Evolutionary conservation across 2,113 vertebrate species (phyloP).

Genomic region (Eolophus roseicapilla): DNA sequence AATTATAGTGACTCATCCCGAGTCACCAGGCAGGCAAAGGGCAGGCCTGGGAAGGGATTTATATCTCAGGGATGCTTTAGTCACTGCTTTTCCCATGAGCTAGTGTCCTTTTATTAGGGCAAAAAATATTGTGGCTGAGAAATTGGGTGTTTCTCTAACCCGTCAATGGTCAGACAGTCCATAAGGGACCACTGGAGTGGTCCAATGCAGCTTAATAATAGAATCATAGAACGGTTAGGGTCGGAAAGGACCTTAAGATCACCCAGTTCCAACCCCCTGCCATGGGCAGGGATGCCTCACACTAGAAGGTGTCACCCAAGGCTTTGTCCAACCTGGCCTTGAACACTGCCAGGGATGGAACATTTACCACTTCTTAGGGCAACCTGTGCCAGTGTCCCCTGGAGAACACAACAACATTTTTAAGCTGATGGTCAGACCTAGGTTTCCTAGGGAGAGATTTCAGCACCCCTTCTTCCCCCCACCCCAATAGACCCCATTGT

Average conservation of each 20-base stretch:
- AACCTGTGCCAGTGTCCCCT: neutral
- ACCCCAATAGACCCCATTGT: accelerated
- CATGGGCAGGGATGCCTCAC: neutral
- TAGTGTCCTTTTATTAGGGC: neutral
- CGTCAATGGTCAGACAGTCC: neutral
- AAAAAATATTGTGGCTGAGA: neutral
- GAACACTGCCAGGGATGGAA: neutral
- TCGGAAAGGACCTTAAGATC: neutral
- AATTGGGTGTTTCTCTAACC: neutral
- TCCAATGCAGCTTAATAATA: neutral
- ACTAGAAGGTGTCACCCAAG: neutral
- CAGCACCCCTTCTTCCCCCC: accelerated
- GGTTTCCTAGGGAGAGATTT: neutral
- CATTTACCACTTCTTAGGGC: neutral
- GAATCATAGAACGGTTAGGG: neutral
- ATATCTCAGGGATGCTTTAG: neutral
- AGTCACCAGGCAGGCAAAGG: neutral
- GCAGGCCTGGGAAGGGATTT: neutral
- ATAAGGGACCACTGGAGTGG: neutral
- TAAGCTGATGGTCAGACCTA: neutral
- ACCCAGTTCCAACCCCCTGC: neutral
- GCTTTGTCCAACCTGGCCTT: neutral
- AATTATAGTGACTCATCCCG: neutral
- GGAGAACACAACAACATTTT: neutral
- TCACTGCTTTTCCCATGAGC: neutral